Evolutionary conservation across 2,888 invertebrate genomes (phyloP), one percentile per base, ranked within the genome.

Genomic region (Monoplex corrugatus): DNA sequence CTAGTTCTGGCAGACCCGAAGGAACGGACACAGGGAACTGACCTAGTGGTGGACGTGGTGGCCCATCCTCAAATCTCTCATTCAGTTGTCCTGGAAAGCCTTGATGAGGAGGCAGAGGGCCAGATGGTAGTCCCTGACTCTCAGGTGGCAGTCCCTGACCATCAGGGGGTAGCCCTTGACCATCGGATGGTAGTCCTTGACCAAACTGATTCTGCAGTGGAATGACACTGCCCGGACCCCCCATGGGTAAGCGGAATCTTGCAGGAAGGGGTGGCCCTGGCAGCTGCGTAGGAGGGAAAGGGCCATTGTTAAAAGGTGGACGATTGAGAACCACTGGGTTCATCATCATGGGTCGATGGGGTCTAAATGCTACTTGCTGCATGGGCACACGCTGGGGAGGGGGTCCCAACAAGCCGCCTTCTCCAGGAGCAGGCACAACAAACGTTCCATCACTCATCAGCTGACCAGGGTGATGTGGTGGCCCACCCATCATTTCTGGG

Each of bases 141-240:
- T 38, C 78, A 38, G 32, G 32, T 23, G 13, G 35, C 38, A 38
- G 78, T 38, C 78, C 78, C 8, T 35, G 78, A n/a, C 78, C 78
- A 19, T 78, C 38, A 19, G 78, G 78, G 5, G 40, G 78, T 13
- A 38, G 78, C n/a, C n/a, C n/a, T 16, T 35, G 78, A 38, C 38
- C 38, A 0, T n/a, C 72, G n/a, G 72, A n/a, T 19, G 86, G 86
- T 2, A 40, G 68, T 3, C 68, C 38, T 43, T 84, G 87, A 44
- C 87, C 57, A n/a, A 87, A 87, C 87, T 82, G 87, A n/a, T 80
- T 80, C 45, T 87, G 80, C 0, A 57, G 57, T 10, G 87, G 80
- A 35, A 87, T 57, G 38, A 72, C 32, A 6, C 40, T n/a, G 13
- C 78, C 78, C 10, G 87, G 87, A 35, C 80, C 82, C 10, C 80